A percentile compares a stretch with the other conserved stretches of the same genome.
phyloP scores from a whole-genome alignment of 2,888 invertebrate genomes.

The Resseliella maxima region DNA sequence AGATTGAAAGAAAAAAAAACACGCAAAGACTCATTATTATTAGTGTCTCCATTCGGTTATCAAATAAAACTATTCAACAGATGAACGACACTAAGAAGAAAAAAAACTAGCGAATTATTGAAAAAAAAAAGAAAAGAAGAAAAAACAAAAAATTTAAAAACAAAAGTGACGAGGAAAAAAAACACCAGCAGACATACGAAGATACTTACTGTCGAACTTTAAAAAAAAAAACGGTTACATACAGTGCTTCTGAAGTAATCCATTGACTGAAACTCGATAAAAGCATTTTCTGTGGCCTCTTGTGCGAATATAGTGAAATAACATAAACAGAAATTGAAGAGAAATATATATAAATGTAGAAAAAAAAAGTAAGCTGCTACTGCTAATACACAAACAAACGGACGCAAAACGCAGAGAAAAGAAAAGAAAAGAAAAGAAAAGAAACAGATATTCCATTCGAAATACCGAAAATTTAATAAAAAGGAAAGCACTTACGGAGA shows the following conservation, averaged over 20 bases:
- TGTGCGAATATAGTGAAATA: neutral
- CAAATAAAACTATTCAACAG: constrained; percentile 19
- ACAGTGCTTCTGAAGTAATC: constrained; percentile 13
- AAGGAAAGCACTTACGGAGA: constrained; percentile 44
- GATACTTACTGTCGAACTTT: neutral
- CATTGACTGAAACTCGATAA: constrained; percentile 19
- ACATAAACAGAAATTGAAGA: neutral
- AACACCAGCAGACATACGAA: neutral
- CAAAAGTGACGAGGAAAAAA: neutral
- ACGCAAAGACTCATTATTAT: no score
- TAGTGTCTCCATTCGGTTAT: constrained; percentile 22
- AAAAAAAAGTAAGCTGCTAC: neutral
- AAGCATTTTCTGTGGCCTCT: constrained; percentile 49
- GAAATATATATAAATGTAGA: neutral
- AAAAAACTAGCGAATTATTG: neutral
- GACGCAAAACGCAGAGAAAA: neutral
- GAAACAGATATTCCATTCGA: constrained; percentile 36
- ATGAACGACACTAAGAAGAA: neutral
- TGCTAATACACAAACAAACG: neutral
- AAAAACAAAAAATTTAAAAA: neutral
- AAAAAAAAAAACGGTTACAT: constrained; percentile 6
- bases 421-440: neutral
- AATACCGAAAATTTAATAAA: constrained; percentile 48
- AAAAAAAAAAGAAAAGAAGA: no score
- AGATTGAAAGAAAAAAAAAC: neutral